phyloP scores from a whole-genome alignment of 1,140 invertebrate species.

The Tetramorium parvispinum region DNA sequence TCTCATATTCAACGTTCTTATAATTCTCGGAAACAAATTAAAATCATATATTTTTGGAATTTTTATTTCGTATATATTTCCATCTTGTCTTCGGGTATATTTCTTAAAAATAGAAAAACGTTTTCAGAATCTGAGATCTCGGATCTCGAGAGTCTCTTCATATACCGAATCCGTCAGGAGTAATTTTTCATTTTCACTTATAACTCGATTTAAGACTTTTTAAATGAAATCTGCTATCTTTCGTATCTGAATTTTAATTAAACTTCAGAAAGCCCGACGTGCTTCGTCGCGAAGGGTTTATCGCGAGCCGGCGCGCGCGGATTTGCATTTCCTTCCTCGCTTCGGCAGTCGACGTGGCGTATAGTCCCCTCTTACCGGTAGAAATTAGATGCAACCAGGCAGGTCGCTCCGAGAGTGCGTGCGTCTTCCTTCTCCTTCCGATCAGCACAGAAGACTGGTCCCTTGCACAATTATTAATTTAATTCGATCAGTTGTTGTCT shows the following conservation, averaged over 20 bases:
- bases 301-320: background rate
- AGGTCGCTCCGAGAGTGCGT: background rate
- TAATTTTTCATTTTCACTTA: background rate
- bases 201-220: background rate
- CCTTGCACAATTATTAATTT: background rate
- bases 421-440: background rate
- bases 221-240: background rate
- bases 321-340: background rate
- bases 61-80: no score
- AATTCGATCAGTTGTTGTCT: slow-evolving; percentile 4
- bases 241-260: background rate
- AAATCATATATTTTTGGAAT: background rate
- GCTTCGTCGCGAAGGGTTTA: background rate
- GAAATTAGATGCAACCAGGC: background rate
- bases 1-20: no score
- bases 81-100: background rate
- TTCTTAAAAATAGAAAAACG: background rate
- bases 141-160: background rate
- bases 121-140: background rate
- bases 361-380: slow-evolving; percentile 16
- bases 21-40: background rate
- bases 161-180: no score
- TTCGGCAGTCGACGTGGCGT: slow-evolving; percentile 49
- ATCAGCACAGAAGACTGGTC: background rate
- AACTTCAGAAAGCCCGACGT: background rate